Conservation (phyloP, 2,113 vertebrate genomes). For the Struthio camelus region DNA sequence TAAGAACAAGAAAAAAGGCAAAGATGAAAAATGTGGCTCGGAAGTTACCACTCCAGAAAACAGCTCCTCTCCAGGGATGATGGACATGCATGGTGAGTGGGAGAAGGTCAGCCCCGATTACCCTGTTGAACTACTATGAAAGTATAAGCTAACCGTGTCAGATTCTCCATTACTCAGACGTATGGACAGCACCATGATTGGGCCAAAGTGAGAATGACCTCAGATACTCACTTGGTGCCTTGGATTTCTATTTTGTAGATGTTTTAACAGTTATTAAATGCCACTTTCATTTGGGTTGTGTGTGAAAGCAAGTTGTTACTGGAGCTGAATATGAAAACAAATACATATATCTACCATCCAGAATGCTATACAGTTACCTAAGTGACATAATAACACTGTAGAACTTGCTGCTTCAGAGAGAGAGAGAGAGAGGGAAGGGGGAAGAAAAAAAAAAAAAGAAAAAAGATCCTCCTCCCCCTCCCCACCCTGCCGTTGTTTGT, state of each 20-base stretch:
- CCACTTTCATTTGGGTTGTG: background rate
- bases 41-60: slow-evolving; percentile 96
- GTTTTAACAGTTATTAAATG: background rate
- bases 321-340: background rate
- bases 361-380: background rate
- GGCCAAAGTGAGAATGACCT: background rate
- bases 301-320: background rate
- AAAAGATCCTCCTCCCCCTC: too few species aligned
- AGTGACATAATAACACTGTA: background rate
- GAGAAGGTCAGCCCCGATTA: background rate
- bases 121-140: background rate
- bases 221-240: background rate
- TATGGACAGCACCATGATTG: background rate
- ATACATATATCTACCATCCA: background rate
- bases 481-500: background rate
- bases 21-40: slow-evolving; percentile 94
- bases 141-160: background rate
- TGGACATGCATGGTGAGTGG: slow-evolving; percentile 95
- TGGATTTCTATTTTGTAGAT: background rate
- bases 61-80: slow-evolving; percentile 97
- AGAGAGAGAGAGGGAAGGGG: too few species aligned
- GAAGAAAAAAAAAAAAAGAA: background rate
- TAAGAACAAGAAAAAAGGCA: slow-evolving; percentile 96
- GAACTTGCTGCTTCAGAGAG: background rate
- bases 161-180: background rate